phyloP scores from a whole-genome alignment of 2,888 invertebrate species.

The Dioctria linearis region DNA sequence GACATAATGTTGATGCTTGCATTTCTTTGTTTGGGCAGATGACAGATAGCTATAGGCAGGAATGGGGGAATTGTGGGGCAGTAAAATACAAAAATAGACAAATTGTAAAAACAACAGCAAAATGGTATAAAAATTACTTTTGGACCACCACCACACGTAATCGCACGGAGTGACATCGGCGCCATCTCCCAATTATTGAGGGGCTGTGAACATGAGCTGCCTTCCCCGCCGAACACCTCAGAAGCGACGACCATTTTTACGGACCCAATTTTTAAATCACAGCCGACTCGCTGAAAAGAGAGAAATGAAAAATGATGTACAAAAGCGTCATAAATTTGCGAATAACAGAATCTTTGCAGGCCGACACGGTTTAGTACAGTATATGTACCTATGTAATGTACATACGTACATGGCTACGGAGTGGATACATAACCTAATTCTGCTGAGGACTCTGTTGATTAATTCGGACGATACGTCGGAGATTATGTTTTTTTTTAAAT shows the following conservation, averaged over 20 bases:
- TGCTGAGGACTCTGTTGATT: background rate
- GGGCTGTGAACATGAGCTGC: slow-evolving; percentile 86
- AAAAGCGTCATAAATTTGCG: slow-evolving; percentile 34
- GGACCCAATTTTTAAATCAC: slow-evolving; percentile 91
- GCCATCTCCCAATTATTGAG: slow-evolving; percentile 92
- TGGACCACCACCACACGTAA: slow-evolving; percentile 91
- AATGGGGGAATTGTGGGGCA: background rate
- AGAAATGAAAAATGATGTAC: slow-evolving; percentile 30
- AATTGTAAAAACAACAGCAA: slow-evolving; percentile 49
- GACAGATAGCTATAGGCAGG: too few relatives aligned
- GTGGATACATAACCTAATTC: background rate
- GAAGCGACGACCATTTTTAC: slow-evolving; percentile 88
- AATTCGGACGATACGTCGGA: slow-evolving; percentile 26
- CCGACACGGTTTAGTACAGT: background rate
- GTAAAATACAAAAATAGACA: slow-evolving; percentile 23
- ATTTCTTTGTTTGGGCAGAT: background rate
- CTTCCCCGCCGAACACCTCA: slow-evolving; percentile 93
- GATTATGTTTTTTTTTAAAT: slow-evolving; percentile 35
- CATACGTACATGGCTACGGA: background rate
- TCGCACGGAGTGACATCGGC: slow-evolving; percentile 89
- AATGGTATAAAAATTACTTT: slow-evolving; percentile 26
- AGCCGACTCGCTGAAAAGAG: slow-evolving; percentile 87
- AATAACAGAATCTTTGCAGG: background rate
- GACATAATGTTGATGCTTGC: background rate
- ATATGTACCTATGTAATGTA: background rate